Base-by-base conservation (phyloP, 2,888 invertebrate genomes). In the Ephialtes manifestator region DNA sequence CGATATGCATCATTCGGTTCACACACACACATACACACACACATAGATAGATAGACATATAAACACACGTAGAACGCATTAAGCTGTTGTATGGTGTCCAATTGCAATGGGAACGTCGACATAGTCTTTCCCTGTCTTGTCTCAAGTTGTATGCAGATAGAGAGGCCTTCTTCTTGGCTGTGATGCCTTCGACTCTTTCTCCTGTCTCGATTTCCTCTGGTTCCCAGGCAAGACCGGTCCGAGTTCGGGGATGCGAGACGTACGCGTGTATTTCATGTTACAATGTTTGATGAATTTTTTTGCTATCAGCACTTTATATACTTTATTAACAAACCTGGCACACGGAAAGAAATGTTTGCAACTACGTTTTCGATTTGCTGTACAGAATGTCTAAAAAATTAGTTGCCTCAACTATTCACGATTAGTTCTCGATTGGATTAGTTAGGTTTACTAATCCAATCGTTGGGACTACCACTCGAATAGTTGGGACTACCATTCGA, bases 71-170 rank as follows among this genome's bases (percentile, higher is more conserved):
- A 51, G 10, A 48, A 39, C 58, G 60, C 67, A 15, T 51, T 81
- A 55, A 51, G 39, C 65, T 68, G 43, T 85, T 87, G 85, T 87
- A 80, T 81, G 89, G 89, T 88, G 89, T 90, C 88, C 89, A 89
- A 88, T 91, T 91, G 89, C 89, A 90, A 83, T 88, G 90, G 89
- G 89, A 90, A 90, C 89, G 85, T 87, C 84, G 48, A 31, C n/a
- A 58, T 68, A 72, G 68, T 70, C 81, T 87, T 85, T 83, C 72
- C 79, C 80, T 81, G 71, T 79, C 65, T 48, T 35, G 74, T 53
- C 24, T 24, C 24, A 24, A 24, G 24, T 24, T 24, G 60, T 72
- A 68, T 39, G 31, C 31, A n/a, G 20, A 53, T 20, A 58, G 31
- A 46, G 76, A 71, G 24, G 60, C 65, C 39, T 46, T 43, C 39